Evolutionary conservation across 53 echinoderm and acorn worm genomes (phyloP).

Genomic region (Paracentrotus lividus): DNA sequence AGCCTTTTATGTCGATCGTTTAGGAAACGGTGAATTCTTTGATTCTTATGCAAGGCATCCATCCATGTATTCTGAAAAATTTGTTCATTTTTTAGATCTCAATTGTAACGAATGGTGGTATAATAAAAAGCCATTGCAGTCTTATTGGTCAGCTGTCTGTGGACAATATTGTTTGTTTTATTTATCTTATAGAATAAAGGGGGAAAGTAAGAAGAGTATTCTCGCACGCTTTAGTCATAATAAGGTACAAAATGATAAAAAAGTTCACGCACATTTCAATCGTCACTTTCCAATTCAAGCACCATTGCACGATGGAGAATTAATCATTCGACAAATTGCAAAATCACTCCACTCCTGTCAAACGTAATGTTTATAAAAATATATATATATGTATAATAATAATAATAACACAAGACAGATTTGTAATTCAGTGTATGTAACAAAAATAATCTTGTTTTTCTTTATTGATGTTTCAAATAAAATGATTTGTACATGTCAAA

Average conservation of each 20-base stretch:
- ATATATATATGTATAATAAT: too few relatives aligned
- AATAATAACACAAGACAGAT: too few relatives aligned
- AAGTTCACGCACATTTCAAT: too few relatives aligned
- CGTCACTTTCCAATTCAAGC: too few relatives aligned
- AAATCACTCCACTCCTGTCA: too few relatives aligned
- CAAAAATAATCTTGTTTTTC: too few relatives aligned
- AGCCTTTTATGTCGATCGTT: slow-evolving; percentile 55
- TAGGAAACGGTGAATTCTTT: slow-evolving; percentile 75
- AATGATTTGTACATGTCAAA: too few relatives aligned
- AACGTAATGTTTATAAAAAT: too few relatives aligned
- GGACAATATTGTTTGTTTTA: slow-evolving; percentile 46
- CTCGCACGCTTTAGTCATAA: neutral
- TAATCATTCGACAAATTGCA: too few relatives aligned
- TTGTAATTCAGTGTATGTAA: too few relatives aligned
- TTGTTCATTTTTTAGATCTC: slow-evolving; percentile 32
- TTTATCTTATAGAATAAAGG: slow-evolving; percentile 24
- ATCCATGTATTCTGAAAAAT: neutral
- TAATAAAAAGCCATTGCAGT: neutral
- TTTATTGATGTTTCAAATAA: too few relatives aligned
- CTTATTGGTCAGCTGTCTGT: neutral
- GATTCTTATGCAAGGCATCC: slow-evolving; percentile 81
- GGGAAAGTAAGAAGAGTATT: slow-evolving; percentile 33
- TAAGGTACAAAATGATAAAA: slow-evolving; percentile 37
- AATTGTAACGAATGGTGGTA: neutral
- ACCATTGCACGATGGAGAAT: too few relatives aligned